A percentile compares a stretch with the other conserved stretches of the same genome.
Conservation (phyloP, 2,113 vertebrate genomes). For the Heteronetta atricapilla region DNA sequence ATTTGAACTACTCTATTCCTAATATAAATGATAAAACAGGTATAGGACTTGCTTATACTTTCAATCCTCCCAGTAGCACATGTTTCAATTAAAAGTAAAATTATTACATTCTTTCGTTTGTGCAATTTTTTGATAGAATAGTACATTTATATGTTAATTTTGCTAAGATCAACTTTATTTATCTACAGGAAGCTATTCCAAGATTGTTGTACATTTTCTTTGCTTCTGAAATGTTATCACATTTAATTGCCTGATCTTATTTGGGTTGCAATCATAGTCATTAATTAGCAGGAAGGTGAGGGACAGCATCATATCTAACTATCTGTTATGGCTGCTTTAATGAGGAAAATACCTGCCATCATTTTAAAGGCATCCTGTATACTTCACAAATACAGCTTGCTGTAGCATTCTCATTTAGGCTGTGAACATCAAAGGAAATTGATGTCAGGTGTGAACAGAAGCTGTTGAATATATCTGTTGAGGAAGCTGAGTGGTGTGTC, state of each 20-base stretch:
- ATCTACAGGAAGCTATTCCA: conserved; percentile 78
- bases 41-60: conserved; percentile 39
- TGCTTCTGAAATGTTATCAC: conserved; percentile 89
- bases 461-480: conserved; percentile 85
- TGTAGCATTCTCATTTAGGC: conserved; percentile 84
- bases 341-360: conserved; percentile 88
- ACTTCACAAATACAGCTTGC: conserved; percentile 88
- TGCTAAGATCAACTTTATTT: conserved; percentile 84
- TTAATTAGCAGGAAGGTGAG: conserved; percentile 92
- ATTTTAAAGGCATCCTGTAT: conserved; percentile 82
- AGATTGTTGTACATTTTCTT: conserved; percentile 81
- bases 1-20: not conserved
- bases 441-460: conserved; percentile 89
- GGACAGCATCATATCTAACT: conserved; percentile 90
- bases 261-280: conserved; percentile 88
- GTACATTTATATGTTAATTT: conserved; percentile 85
- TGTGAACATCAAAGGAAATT: conserved; percentile 90
- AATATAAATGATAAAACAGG: not conserved
- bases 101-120: conserved; percentile 72
- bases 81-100: conserved; percentile 82
- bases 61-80: conserved; percentile 7
- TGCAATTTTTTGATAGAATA: conserved; percentile 76
- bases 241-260: conserved; percentile 93
- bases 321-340: conserved; percentile 88
- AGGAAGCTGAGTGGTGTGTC: conserved; percentile 79